Percentiles rank a stretch among this genome's conserved stretches.
phyloP scores from a whole-genome alignment of 2,113 vertebrate species.

The Calonectris borealis region DNA sequence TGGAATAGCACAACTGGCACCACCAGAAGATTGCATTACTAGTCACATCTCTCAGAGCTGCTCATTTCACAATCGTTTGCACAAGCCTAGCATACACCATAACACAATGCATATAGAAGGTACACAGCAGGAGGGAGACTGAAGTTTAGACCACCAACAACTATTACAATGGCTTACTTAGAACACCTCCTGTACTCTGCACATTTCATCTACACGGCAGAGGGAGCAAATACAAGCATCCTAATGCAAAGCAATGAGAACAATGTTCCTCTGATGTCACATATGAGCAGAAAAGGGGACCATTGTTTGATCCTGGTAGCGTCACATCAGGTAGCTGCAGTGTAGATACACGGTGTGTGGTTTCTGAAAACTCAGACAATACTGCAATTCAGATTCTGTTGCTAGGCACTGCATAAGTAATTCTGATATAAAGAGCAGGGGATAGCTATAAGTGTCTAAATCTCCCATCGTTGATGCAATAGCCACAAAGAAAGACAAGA shows the following conservation, averaged over 20 bases:
- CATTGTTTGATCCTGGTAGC: neutral
- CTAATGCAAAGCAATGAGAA: neutral
- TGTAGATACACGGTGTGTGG: neutral
- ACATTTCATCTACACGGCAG: neutral
- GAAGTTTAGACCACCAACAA: neutral
- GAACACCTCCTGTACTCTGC: neutral
- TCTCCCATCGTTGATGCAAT: neutral
- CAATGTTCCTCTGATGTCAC: neutral
- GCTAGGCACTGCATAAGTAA: neutral
- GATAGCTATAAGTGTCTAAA: neutral
- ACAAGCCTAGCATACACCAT: neutral
- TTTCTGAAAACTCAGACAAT: neutral
- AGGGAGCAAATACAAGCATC: neutral
- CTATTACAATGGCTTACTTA: neutral
- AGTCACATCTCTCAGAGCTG: neutral
- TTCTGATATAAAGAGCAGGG: neutral
- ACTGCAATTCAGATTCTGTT: neutral
- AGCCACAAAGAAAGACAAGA: neutral
- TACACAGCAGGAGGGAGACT: neutral
- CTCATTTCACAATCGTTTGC: neutral
- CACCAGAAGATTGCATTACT: neutral
- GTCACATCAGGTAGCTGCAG: neutral
- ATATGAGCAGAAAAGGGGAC: neutral
- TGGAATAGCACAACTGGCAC: neutral
- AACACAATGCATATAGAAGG: neutral